Evolutionary conservation across 2,888 invertebrate species (phyloP), one percentile per base, ranked within the genome.

Genomic region (Lepeophtheirus nordmannii): DNA sequence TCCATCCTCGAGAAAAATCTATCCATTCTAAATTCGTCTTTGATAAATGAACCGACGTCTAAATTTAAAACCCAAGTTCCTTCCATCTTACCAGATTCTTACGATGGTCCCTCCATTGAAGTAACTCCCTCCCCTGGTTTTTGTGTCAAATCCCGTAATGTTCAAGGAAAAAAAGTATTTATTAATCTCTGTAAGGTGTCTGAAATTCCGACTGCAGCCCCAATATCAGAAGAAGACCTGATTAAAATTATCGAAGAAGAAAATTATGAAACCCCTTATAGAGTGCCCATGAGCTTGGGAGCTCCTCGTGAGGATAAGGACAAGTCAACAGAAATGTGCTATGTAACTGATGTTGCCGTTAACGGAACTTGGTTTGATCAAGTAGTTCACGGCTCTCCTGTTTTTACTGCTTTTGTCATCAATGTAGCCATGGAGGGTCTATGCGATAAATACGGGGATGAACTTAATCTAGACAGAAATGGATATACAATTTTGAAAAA

Each of bases 381-480:
- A 61, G 38, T 37, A 8, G 37, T 61, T 22, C 2, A 30, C 7
- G 61, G 37, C 10, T 30, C 23, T 37, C 23, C 37, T 12, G 37
- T 37, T n/a, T 61, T 61, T 37, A 61, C 61, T n/a, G 37, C 61
- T 2, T 61, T 61, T 61, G 3, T 61, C n/a, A 9, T 61, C 37
- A 22, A 61, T 17, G n/a, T 61, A 7, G 61, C 61, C 22, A 61
- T 61, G 61, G 61, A 61, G 38, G 61, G 61, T 11, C 61, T 61
- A 37, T 61, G 61, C 20, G 61, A 61, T 30, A 61, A 61, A 61
- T 61, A 61, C 37, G 61, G 61, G 14, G 61, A 61, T n/a, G n/a
- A 22, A n/a, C 58, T 58, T 8, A 61, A 61, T 61, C 37, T 61
- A n/a, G 61, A 61, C 37, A 22, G 61, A 10, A 22, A 61, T 8